Evolutionary conservation across 2,888 invertebrate species (phyloP).

Genomic region (Drosophila mimetica): DNA sequence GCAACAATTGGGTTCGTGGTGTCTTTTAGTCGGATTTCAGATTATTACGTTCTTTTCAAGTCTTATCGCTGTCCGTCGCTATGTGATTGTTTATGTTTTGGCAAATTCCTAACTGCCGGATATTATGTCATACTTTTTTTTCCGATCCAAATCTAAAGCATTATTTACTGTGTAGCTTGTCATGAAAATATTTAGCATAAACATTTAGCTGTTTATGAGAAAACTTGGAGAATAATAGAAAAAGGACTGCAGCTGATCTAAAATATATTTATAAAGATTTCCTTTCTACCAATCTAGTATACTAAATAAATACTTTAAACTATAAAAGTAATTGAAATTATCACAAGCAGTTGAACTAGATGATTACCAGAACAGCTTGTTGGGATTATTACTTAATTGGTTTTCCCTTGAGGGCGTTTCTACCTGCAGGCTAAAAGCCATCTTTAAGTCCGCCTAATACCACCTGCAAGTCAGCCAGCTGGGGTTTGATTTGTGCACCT

Average conservation of each 20-base stretch:
- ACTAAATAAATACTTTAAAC: too few relatives aligned
- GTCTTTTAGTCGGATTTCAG: not conserved
- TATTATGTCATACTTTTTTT: not conserved
- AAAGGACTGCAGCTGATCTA: too few relatives aligned
- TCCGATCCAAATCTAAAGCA: too few relatives aligned
- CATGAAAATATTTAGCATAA: too few relatives aligned
- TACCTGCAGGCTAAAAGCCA: not conserved
- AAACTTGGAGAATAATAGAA: too few relatives aligned
- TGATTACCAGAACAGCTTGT: not conserved
- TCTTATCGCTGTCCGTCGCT: not conserved
- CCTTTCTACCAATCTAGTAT: too few relatives aligned
- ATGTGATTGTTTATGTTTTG: not conserved
- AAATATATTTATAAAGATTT: too few relatives aligned
- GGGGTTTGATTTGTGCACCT: constrained; percentile 37
- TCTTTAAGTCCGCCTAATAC: constrained; percentile 2
- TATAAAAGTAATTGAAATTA: not conserved
- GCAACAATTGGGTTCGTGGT: not conserved
- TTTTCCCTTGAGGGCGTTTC: not conserved
- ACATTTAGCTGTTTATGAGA: too few relatives aligned
- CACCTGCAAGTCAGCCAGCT: constrained; percentile 18
- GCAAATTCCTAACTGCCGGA: not conserved
- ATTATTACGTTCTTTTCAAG: not conserved
- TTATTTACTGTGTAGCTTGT: too few relatives aligned
- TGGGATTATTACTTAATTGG: constrained; percentile 14
- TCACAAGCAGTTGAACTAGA: not conserved